These are phyloP conservation scores for Acrobasis consociella DNA, from an alignment of 2,888 invertebrate genomes.

Conservation along the genomic window DNA sequence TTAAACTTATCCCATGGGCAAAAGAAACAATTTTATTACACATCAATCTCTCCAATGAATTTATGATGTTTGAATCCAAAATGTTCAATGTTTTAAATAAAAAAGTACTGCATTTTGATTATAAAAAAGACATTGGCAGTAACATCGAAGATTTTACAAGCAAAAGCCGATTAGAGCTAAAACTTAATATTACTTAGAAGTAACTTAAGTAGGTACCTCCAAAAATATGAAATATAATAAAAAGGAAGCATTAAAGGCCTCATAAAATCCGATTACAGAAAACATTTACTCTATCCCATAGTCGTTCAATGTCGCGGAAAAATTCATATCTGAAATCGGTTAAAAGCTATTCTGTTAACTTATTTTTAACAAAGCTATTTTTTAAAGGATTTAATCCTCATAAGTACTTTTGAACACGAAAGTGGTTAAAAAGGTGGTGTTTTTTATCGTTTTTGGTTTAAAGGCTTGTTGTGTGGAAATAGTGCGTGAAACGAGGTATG, in stretches of 20 bases:
- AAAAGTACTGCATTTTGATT: no score
- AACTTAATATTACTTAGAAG: conserved; percentile 7
- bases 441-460: conserved; percentile 27
- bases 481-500: conserved; percentile 47
- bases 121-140: no score
- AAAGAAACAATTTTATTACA: no score
- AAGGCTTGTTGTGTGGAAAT: conserved; percentile 49
- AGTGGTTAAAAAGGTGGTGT: conserved; percentile 25
- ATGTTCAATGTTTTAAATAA: no score
- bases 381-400: conserved; percentile 32
- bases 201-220: conserved; percentile 17
- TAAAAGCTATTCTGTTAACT: not conserved
- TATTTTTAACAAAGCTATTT: conserved; percentile 18
- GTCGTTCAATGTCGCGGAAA: conserved; percentile 54
- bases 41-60: no score
- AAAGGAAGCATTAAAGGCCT: conserved; percentile 35
- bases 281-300: conserved; percentile 56
- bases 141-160: not conserved
- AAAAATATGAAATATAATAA: conserved; percentile 27
- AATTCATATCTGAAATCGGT: conserved; percentile 33
- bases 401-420: conserved; percentile 25
- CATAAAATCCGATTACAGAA: conserved; percentile 59
- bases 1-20: no score
- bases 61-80: no score
- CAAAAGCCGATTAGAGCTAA: conserved; percentile 9